Base-by-base conservation (phyloP, 2,888 invertebrate species). In the Deilephila elpenor region DNA sequence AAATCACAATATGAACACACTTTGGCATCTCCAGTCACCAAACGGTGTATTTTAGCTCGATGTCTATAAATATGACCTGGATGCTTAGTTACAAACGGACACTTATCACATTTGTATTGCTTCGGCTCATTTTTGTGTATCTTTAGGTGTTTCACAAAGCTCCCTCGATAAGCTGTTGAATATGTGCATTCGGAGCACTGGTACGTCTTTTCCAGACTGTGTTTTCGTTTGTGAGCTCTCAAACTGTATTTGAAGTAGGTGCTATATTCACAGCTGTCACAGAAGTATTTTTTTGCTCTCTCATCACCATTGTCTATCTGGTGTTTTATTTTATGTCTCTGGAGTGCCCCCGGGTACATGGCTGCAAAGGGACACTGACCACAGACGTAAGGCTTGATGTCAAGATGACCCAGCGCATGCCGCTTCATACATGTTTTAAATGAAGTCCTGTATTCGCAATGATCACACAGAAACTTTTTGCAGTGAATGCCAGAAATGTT, bases 1-100 rank as follows among this genome's bases (percentile, higher is more conserved):
- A 91, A 92, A 32, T 89, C 86, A 71, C 93, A 93, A 0, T 84
- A 70, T 3, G 88, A 85, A 74, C 93, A 93, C 8, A 82, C 85
- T 56, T 84, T 83, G 0, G 89, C 91, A 8, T 84, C 86, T 0
- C 88, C 89, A 0, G 14, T 75, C 75, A 74, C 25, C 59, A 82
- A 80, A 0, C 80, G 80, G 29, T 85, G 84, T 19, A 79, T 80
- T 61, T 81, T 80, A 11, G 78, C 78, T 37, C 83, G 78, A 70
- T 85, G 84, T 5, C 80, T 53, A 8, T 78, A 78, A n/a, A 84
- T 82, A 17, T 83, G 83, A 2, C 83, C 79, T 62, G 83, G 72
- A 59, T 70, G 82, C 11, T 83, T 80, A 0, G 86, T 84, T 0
- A 74, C 74, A 70, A 83, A 86, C 0, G 79, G 74, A 53, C 86